Percentiles rank a stretch among this genome's conserved stretches.
phyloP scores from a whole-genome alignment of 2,888 invertebrate species.

The Tetanocera ferruginea region DNA sequence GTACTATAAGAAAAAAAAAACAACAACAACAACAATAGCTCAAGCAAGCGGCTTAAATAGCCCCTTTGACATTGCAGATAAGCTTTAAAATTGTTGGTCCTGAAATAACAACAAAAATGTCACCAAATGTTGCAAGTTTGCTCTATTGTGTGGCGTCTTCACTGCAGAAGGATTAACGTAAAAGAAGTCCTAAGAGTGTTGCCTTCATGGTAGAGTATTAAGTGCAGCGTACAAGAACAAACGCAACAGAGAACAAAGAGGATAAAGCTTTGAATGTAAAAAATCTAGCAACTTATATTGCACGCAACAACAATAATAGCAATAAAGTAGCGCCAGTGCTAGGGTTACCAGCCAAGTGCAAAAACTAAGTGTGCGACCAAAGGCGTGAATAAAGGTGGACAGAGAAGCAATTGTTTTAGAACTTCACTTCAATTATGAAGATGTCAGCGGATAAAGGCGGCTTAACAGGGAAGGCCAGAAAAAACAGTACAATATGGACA shows the following conservation, averaged over 20 bases:
- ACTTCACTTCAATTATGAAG: background rate
- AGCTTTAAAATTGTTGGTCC: conserved; percentile 18
- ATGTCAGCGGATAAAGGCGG: background rate
- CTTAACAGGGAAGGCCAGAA: too few relatives aligned
- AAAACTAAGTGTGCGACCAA: background rate
- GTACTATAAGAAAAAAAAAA: conserved; percentile 5
- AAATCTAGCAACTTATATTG: background rate
- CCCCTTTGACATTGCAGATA: conserved; percentile 16
- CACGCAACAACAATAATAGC: conserved; percentile 11
- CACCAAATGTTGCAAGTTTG: background rate
- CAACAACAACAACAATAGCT: background rate
- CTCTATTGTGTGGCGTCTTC: background rate
- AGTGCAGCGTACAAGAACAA: background rate
- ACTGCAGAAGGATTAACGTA: conserved; percentile 24
- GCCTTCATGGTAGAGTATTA: background rate
- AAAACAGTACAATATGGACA: too few relatives aligned
- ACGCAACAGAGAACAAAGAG: background rate
- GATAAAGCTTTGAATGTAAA: background rate
- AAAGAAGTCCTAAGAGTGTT: conserved; percentile 27
- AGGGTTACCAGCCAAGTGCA: background rate
- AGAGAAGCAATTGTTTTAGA: background rate
- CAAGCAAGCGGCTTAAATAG: conserved; percentile 26
- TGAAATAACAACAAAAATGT: background rate
- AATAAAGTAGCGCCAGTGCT: background rate
- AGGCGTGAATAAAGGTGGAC: background rate